Base-by-base conservation (phyloP, 2,113 vertebrate species). In the Odontesthes bonariensis region DNA sequence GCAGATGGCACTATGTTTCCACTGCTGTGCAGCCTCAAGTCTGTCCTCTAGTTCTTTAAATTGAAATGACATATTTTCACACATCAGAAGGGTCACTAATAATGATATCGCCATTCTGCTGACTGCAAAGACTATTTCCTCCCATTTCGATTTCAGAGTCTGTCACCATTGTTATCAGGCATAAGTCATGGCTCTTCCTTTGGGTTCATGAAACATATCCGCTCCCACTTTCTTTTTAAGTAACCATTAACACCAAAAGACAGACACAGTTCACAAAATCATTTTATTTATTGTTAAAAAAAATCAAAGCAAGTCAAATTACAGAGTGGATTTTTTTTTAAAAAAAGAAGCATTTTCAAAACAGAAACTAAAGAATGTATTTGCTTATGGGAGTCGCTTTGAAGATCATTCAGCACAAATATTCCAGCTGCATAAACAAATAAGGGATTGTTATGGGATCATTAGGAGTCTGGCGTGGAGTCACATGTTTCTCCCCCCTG, bases 1-100 rank as follows among this genome's bases (percentile, higher is more conserved):
- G n/a, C 79, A 84, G 82, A 53, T 79, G 81, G 77, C 81, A 74
- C 75, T 20, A 77, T 42, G 79, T 81, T 77, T 87, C 86, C 73
- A 81, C 27, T 0, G 1, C 49, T 5, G 47, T 0, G 3, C 46
- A 6, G 60, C 67, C 76, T 69, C 66, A 53, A 55, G 58, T 38
- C 73, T 62, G 80, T 57, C 69, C 75, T 84, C 85, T 84, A 51
- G 63, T 81, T 79, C 74, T 46, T 55, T 11, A 2, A 66, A 20
- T 20, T 62, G 46, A 22, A 14, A 51, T 10, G 9, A 17, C 60
- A 23, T 57, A 52, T 6, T 32, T 8, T 17, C 51, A 61, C 23
- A 42, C 44, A 60, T 63, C 62, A 63, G 5, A 59, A 17, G 35
- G 13, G 49, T 27, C 49, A 35, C 49, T 42, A 0, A 31, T 38